These are phyloP conservation scores for Siniperca knerii DNA, from an alignment of 2,113 vertebrate genomes.

Conservation along the genomic window DNA sequence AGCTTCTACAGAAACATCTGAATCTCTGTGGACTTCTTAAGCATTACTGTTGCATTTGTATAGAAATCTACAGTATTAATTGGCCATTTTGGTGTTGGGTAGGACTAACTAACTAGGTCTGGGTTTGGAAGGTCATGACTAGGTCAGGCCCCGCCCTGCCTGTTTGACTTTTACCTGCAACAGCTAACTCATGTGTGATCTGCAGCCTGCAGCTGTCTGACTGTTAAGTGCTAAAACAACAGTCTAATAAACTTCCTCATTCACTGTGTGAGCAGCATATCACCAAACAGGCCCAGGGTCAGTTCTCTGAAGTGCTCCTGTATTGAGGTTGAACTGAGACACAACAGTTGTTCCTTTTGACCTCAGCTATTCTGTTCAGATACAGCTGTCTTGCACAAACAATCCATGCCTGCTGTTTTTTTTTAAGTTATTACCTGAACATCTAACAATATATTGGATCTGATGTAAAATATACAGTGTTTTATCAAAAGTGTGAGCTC, in stretches of 20 bases:
- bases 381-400: background rate
- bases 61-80: background rate
- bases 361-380: background rate
- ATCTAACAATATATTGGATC: background rate
- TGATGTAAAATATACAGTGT: background rate
- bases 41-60: background rate
- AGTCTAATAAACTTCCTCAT: constrained; percentile 5
- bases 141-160: background rate
- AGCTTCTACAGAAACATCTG: background rate
- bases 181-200: background rate
- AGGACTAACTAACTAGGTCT: background rate
- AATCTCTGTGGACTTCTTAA: background rate
- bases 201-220: constrained; percentile 12
- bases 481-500: background rate
- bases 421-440: too few relatives aligned
- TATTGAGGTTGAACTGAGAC: background rate
- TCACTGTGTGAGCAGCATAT: background rate
- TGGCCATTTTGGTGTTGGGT: too few relatives aligned
- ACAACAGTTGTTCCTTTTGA: background rate
- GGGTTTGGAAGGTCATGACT: constrained; percentile 1
- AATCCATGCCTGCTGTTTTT: background rate
- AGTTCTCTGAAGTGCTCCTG: background rate
- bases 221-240: background rate
- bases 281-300: background rate
- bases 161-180: background rate